Evolutionary conservation across 2,888 invertebrate species (phyloP), one percentile per base, ranked within the genome.

Genomic region (Spisula subtruncata): DNA sequence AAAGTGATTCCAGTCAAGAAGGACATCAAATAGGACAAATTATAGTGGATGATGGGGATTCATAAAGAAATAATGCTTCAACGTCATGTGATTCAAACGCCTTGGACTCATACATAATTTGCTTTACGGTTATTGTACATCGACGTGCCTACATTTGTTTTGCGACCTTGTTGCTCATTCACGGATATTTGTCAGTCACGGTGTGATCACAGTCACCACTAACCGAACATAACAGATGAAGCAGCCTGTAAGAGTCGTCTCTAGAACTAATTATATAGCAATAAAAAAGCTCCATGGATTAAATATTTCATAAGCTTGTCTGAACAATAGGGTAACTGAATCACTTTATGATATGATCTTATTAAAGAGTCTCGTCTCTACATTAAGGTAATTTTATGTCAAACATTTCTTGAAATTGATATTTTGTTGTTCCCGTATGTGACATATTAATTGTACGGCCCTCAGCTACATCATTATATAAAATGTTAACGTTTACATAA

Each of bases 281-380:
- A 35, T 35, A 32, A 75, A 75, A 32, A 18, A 16, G 16, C 16
- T 32, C 35, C 16, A 35, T 75, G 12, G n/a, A 32, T 75, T 75
- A 35, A 75, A 75, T 75, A 75, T 75, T 75, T 75, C 75, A 75
- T 75, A 75, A 75, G 75, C 16, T 18, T 75, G 75, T 75, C 75
- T 35, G 75, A 75, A 32, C 14, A 14, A 16, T 32, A 16, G 60
- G 25, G 60, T 10, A n/a, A 66, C 10, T 12, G 25, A 25, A 25
- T 25, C 10, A 12, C n/a, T 66, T 25, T 20, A 25, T 66, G 25
- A 66, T 66, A 4, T n/a, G n/a, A n/a, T 25, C 60, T 25, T 66
- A 25, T 25, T 66, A 66, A n/a, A 66, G 60, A 25, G 25, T 8
- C 60, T 66, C 4, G 25, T n/a, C 25, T 25, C 60, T 25, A 4